Base-by-base conservation (phyloP, 1,140 invertebrate genomes). In the Ips nitidus region DNA sequence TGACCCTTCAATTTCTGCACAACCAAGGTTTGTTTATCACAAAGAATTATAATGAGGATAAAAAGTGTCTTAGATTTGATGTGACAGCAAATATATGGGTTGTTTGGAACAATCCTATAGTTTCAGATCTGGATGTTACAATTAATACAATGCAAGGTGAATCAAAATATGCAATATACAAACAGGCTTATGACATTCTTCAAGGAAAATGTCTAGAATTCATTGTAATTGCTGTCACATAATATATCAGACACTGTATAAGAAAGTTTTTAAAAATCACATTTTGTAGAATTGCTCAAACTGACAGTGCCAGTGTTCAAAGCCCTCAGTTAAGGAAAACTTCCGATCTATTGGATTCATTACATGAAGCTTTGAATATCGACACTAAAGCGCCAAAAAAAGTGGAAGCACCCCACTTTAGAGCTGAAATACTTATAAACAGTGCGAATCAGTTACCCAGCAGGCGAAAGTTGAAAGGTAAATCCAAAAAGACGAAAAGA, bases 371-470 rank as follows among this genome's bases (percentile, higher is more conserved):
- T 36, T 73, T 83, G 22, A 71, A 68, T 50, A 43, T 73, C 1
- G 71, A 73, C 43, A 50, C 38, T 41, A 22, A 53, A 71, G 39
- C 41, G 39, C 5, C 22, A 58, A 64, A 59, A 60, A 66, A 55
- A 70, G 45, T 39, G 4, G 22, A 41, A 22, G 56, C 64, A 52
- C 22, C 55, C 2, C 43, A 60, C 40, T 83, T 82, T 58, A 82
- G 80, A 76, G 83, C 83, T 42, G 76, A 81, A n/a, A 75, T 88
- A 8, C 79, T 83, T 42, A 84, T 87, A 55, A 83, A 86, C 45
- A 82, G 82, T 64, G 87, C 86, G 8, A 78, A 86, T 40, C 84
- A 87, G 74, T 79, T 88, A 66, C 85, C 86, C 0, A 79, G 80
- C 83, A 69, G 82, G 81, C 59, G 80, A 79, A 79, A 66, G 57